Percentiles rank a stretch among this genome's conserved stretches.
phyloP scores from a whole-genome alignment of 2,797 vertebrate species.

The Poeciliopsis gracilis region DNA sequence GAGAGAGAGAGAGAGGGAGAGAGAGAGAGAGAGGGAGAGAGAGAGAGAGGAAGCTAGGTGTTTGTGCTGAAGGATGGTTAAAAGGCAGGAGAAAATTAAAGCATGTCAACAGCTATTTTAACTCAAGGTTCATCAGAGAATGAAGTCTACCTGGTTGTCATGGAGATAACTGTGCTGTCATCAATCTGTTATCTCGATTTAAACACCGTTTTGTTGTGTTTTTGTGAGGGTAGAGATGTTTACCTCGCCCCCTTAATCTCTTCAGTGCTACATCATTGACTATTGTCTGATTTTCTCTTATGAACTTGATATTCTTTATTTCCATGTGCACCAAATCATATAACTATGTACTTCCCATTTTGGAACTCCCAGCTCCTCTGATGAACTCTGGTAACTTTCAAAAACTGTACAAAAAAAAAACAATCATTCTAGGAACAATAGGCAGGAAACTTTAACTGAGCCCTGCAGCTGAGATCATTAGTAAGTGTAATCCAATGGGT shows the following conservation, averaged over 20 bases:
- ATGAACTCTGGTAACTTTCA: constrained; percentile 11
- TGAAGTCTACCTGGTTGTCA: constrained; percentile 7
- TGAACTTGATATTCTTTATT: background rate
- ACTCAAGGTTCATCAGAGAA: constrained; percentile 1
- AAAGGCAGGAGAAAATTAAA: background rate
- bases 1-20: background rate
- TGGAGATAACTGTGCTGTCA: background rate
- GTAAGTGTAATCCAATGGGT: background rate
- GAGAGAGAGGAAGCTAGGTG: background rate
- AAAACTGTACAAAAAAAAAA: constrained; percentile 9
- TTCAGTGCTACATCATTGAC: background rate
- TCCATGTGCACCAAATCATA: background rate
- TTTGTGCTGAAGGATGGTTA: background rate
- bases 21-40: too few relatives aligned
- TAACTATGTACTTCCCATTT: background rate
- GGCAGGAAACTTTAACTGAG: background rate
- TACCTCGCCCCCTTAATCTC: background rate
- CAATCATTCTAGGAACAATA: background rate
- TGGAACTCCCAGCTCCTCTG: constrained; percentile 19
- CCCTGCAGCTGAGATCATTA: constrained; percentile 14
- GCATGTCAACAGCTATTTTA: constrained; percentile 11
- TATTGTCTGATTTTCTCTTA: background rate
- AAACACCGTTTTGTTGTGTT: background rate
- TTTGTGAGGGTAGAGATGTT: background rate
- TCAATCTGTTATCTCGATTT: background rate